Evolutionary conservation across 2,113 vertebrate genomes (phyloP).

Genomic region (Pseudonaja textilis): DNA sequence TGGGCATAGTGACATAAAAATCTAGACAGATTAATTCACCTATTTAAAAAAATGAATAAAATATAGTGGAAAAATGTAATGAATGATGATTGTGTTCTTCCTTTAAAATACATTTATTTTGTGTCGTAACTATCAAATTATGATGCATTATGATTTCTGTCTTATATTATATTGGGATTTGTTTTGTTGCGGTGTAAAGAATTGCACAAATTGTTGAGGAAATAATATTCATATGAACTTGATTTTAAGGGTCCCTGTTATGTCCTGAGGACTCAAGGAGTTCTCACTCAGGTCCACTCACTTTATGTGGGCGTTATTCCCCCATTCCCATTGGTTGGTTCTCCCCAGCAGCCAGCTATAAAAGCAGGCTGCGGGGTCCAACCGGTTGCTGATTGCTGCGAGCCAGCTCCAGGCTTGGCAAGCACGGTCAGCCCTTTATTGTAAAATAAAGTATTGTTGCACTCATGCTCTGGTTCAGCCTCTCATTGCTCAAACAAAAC

Average conservation of each 20-base stretch:
- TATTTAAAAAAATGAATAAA: not conserved
- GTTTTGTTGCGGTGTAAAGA: slow-evolving; percentile 19
- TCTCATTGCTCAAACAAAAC: too few species aligned
- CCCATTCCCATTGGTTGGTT: too few species aligned
- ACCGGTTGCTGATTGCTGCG: too few species aligned
- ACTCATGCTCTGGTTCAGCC: too few species aligned
- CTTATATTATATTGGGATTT: slow-evolving; percentile 23
- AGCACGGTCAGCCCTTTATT: too few species aligned
- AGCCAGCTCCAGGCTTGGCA: too few species aligned
- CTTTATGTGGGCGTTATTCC: too few species aligned
- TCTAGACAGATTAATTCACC: not conserved
- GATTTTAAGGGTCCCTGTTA: slow-evolving; percentile 36
- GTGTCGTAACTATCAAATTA: not conserved
- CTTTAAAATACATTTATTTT: not conserved
- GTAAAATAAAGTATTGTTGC: too few species aligned
- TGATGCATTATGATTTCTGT: not conserved
- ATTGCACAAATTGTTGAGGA: slow-evolving; percentile 9
- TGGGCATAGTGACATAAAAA: not conserved
- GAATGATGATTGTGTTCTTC: not conserved
- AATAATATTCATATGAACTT: slow-evolving; percentile 24
- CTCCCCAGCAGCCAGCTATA: too few species aligned
- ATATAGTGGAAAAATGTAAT: not conserved
- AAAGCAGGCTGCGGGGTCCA: too few species aligned
- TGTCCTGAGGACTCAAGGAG: too few species aligned
- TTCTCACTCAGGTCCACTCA: too few species aligned